Percentiles rank a stretch among this genome's conserved stretches.
Evolutionary conservation across 92 coral and sea anemone species (phyloP).

Genomic region (Desmophyllum pertusum): DNA sequence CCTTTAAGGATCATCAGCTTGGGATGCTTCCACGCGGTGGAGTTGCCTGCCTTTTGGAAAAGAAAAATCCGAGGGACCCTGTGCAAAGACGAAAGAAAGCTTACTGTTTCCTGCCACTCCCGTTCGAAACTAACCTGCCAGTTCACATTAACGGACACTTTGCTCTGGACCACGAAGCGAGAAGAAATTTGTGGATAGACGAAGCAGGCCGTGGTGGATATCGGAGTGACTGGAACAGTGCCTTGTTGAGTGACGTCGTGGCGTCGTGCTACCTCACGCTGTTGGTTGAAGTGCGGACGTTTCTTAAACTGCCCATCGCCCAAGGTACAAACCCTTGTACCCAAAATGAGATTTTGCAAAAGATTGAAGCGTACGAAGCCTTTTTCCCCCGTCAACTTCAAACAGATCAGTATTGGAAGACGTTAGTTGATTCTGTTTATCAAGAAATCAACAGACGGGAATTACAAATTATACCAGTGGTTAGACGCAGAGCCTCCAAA

Average conservation of each 20-base stretch:
- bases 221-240: constrained; percentile 72
- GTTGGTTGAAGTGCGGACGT: constrained; percentile 39
- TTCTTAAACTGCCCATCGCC: constrained; percentile 11
- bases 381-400: constrained; percentile 40
- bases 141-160: constrained; percentile 87
- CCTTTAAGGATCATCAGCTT: constrained; percentile 48
- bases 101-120: constrained; percentile 77
- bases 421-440: constrained; percentile 64
- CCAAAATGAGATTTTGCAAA: constrained; percentile 5
- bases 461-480: constrained; percentile 42
- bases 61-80: background rate
- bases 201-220: constrained; percentile 51
- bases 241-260: constrained; percentile 50
- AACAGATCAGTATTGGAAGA: constrained; percentile 58
- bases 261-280: constrained; percentile 67
- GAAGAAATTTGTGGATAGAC: constrained; percentile 70
- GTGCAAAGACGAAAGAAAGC: constrained; percentile 46
- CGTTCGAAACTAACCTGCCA: constrained; percentile 72
- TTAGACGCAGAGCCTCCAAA: background rate
- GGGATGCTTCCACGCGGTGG: constrained; percentile 89
- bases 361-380: constrained; percentile 37
- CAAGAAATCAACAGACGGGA: background rate
- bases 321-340: background rate
- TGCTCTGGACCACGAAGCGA: constrained; percentile 69
- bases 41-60: constrained; percentile 58